These are phyloP conservation scores for Montipora foliosa DNA, from an alignment of 64 coral and sea anemone genomes.

Conservation along the genomic window DNA sequence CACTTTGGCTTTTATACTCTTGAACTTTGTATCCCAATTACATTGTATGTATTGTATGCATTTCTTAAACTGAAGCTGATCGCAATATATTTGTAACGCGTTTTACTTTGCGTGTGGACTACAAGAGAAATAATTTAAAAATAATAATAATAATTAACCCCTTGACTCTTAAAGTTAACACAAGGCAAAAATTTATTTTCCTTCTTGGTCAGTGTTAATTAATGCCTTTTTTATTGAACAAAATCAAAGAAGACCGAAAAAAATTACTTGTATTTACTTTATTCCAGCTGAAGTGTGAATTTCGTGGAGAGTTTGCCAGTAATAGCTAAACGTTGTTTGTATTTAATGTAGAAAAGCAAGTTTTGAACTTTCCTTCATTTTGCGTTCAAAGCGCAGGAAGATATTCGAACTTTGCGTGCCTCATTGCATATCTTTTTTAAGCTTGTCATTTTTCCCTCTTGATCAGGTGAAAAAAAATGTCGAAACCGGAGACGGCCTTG, in stretches of 20 bases:
- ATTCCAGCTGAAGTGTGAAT: background rate
- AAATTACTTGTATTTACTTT: background rate
- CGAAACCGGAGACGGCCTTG: conserved; percentile 7
- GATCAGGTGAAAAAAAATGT: background rate
- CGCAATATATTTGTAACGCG: too few species aligned
- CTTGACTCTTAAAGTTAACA: background rate
- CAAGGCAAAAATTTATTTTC: background rate
- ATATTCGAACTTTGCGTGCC: background rate
- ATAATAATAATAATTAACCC: background rate
- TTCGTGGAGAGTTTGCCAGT: background rate
- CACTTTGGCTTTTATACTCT: too few species aligned
- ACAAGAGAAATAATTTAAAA: background rate
- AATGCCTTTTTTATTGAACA: background rate
- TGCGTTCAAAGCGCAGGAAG: too few species aligned
- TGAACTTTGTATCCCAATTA: too few species aligned
- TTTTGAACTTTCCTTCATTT: background rate
- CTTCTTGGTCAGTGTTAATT: background rate
- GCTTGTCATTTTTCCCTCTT: background rate
- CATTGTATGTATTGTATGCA: too few species aligned
- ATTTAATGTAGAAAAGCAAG: background rate
- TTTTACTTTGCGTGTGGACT: too few species aligned
- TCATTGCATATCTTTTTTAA: background rate
- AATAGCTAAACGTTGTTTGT: background rate
- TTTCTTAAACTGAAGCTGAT: too few species aligned
- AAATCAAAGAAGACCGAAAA: background rate